Evolutionary conservation across 2,888 invertebrate genomes (phyloP).

Genomic region (Drosophila mayaguana): DNA sequence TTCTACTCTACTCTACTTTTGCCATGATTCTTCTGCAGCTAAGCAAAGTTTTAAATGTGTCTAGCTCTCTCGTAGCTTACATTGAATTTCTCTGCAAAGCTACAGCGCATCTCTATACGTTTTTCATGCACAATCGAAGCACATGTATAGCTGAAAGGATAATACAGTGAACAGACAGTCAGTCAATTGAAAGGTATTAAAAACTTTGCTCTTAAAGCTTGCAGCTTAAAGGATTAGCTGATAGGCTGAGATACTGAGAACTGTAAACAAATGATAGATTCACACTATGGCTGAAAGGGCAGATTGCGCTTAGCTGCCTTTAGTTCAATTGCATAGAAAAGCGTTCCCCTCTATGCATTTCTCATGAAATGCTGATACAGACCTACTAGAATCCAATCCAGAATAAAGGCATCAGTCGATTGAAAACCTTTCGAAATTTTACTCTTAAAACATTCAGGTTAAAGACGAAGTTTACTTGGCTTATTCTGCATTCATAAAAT

Average conservation of each 20-base stretch:
- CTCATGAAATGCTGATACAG: neutral
- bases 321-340: neutral
- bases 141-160: neutral
- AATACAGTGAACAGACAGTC: neutral
- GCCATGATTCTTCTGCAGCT: neutral
- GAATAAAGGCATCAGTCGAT: neutral
- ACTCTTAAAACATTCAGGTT: neutral
- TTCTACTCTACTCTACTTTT: neutral
- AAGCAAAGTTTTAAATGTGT: slow-evolving; percentile 1
- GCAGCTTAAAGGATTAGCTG: neutral
- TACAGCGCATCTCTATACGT: neutral
- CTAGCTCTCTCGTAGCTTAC: neutral
- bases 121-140: neutral
- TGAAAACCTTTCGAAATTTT: neutral
- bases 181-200: neutral
- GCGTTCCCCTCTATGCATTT: neutral
- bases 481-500: neutral
- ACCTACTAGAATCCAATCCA: neutral
- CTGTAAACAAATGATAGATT: neutral
- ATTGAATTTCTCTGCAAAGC: neutral
- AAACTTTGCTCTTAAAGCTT: neutral
- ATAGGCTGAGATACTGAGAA: neutral
- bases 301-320: too few species aligned
- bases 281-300: too few species aligned
- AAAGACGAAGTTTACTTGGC: neutral